Evolutionary conservation across 2,888 invertebrate genomes (phyloP), one percentile per base, ranked within the genome.

Genomic region (Drosophila anomelani): DNA sequence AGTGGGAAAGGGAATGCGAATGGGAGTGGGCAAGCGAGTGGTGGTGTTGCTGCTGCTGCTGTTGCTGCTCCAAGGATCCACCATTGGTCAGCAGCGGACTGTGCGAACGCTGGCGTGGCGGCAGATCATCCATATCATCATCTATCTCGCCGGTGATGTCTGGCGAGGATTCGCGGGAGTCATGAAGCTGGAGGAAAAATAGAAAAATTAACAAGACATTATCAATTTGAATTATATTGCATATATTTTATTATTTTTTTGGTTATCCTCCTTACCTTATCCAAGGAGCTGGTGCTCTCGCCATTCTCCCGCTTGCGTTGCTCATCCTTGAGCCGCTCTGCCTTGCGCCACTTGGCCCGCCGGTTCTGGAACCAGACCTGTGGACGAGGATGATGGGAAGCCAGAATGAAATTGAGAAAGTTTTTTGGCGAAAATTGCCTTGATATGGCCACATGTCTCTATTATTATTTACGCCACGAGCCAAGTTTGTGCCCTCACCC

Each of bases 351-450:
- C 93, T 98, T 98, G 44, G 98, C 98, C 68, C 98, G 94, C 47
- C 98, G 94, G 91, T 98, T 98, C 94, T 98, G 97, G 92, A 97
- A 97, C 97, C 97, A 98, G 38, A 97, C 97, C 97, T 97, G 93
- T 13, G 41, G 51, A 34, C 7, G 4, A 41, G 20, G 15, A 29
- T 23, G 10, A 38, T 15, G 51, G 29, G 8, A 46, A 26, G 20
- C 23, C 54, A 32, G 54, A 46, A 34, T 41, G 51, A 62, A 51
- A 61, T 66, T 57, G 63, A 47, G 39, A 77, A 85, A 84, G 82
- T 84, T 86, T 86, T 49, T 80, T 49, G 39, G 10, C 58, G 77
- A 70, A 83, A 80, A 85, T 81, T 74, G 79, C 76, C 81, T 77
- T 78, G 61, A 68, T 58, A 77, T 54, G 61, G 71, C 69, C 41